phyloP scores from a whole-genome alignment of 1,140 invertebrate genomes.

The Chionoecetes opilio region DNA sequence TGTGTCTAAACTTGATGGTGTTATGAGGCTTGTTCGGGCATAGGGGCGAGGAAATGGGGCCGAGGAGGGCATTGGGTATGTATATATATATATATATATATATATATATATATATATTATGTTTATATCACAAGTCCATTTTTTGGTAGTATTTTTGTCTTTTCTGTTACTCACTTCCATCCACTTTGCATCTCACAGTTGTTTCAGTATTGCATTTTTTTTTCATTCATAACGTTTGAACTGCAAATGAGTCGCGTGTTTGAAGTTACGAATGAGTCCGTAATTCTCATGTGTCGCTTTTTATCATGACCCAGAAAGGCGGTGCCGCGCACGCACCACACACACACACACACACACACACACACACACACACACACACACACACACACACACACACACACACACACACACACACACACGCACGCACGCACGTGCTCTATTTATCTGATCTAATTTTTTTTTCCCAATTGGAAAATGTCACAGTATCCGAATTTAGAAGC shows the following conservation, averaged over 20 bases:
- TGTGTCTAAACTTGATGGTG: no score
- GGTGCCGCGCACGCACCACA: no score
- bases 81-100: no score
- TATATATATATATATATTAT: no score
- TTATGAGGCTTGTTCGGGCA: not conserved
- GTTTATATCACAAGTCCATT: not conserved
- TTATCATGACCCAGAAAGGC: not conserved
- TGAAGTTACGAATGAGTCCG: not conserved
- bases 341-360: not conserved
- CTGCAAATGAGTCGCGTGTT: not conserved
- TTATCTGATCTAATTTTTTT: not conserved
- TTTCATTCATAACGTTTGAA: not conserved
- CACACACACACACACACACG: slow-evolving; percentile 25
- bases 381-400: slow-evolving; percentile 27
- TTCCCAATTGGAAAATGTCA: not conserved
- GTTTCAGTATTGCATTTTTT: not conserved
- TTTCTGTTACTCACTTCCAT: not conserved
- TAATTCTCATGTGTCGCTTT: not conserved
- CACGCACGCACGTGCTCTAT: not conserved
- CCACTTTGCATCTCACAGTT: not conserved
- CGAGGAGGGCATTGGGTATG: not conserved
- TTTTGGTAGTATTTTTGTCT: not conserved
- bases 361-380: slow-evolving; percentile 27
- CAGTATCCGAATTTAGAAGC: not conserved
- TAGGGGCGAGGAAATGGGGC: not conserved